These are phyloP conservation scores for Melanostoma scalare DNA, from an alignment of 2,888 invertebrate genomes.

Conservation along the genomic window DNA sequence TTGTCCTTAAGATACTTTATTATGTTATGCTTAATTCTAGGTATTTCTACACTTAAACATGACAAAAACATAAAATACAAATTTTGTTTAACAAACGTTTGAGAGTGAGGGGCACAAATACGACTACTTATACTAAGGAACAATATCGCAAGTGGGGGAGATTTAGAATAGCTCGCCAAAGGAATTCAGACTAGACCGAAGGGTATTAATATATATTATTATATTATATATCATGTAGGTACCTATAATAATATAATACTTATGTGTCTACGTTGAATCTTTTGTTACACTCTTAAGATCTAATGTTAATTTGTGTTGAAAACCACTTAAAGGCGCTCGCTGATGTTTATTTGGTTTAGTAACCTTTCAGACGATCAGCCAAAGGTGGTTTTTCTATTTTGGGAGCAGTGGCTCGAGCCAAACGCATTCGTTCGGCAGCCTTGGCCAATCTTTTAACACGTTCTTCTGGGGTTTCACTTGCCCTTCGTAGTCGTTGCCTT, in stretches of 20 bases:
- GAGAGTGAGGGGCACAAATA: slow-evolving; percentile 23
- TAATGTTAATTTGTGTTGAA: slow-evolving; percentile 66
- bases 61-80: slow-evolving; percentile 65
- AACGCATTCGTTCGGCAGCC: slow-evolving; percentile 81
- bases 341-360: slow-evolving; percentile 74
- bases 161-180: slow-evolving; percentile 60
- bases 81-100: slow-evolving; percentile 62
- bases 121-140: slow-evolving; percentile 25
- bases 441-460: slow-evolving; percentile 80
- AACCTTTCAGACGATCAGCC: slow-evolving; percentile 81
- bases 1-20: slow-evolving; percentile 65
- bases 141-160: slow-evolving; percentile 41
- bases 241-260: slow-evolving; percentile 64
- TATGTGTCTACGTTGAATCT: slow-evolving; percentile 55
- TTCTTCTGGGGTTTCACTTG: slow-evolving; percentile 81
- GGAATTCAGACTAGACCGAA: slow-evolving; percentile 63
- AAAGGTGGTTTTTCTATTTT: slow-evolving; percentile 81
- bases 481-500: slow-evolving; percentile 80
- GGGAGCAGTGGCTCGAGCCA: slow-evolving; percentile 80
- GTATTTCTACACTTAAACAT: slow-evolving; percentile 57
- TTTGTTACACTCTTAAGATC: slow-evolving; percentile 63
- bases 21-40: slow-evolving; percentile 66
- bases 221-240: slow-evolving; percentile 10
- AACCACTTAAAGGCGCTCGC: slow-evolving; percentile 67
- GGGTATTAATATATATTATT: too few relatives aligned